Conservation (phyloP, 1,140 invertebrate species). For the Eumaeus atala region DNA sequence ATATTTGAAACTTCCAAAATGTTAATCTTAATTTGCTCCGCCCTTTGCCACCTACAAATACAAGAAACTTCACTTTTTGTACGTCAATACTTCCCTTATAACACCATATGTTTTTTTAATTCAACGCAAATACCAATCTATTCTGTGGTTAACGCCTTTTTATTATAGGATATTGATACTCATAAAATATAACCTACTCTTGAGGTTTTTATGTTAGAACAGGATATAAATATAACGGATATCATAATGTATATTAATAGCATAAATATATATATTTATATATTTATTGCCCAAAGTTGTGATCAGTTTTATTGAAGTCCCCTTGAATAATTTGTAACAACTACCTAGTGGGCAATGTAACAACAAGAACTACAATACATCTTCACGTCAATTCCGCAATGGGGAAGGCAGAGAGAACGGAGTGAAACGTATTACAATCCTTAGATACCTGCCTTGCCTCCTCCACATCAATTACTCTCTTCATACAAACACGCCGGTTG, state of each 20-base stretch:
- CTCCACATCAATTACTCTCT: too few species aligned
- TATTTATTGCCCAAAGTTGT: not conserved
- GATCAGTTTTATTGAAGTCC: not conserved
- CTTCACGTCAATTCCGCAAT: too few species aligned
- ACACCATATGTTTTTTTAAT: slow-evolving; percentile 55
- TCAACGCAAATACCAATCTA: slow-evolving; percentile 56
- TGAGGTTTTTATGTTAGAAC: not conserved
- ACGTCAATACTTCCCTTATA: slow-evolving; percentile 24
- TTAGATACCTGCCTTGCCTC: too few species aligned
- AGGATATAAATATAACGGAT: not conserved
- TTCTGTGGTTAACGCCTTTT: slow-evolving; percentile 55
- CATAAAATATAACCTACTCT: slow-evolving; percentile 33
- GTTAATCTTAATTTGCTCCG: slow-evolving; percentile 36
- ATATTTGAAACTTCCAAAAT: slow-evolving; percentile 3
- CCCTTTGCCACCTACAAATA: slow-evolving; percentile 1
- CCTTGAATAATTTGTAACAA: too few species aligned
- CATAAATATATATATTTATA: not conserved
- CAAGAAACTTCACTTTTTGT: slow-evolving; percentile 16
- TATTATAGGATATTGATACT: slow-evolving; percentile 49
- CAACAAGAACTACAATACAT: too few species aligned
- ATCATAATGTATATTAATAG: not conserved
- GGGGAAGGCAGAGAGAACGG: too few species aligned
- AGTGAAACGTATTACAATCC: too few species aligned
- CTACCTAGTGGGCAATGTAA: too few species aligned
- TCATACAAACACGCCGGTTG: too few species aligned